Conservation (phyloP, 2,113 vertebrate genomes). For the Vulpes ferrilata region DNA sequence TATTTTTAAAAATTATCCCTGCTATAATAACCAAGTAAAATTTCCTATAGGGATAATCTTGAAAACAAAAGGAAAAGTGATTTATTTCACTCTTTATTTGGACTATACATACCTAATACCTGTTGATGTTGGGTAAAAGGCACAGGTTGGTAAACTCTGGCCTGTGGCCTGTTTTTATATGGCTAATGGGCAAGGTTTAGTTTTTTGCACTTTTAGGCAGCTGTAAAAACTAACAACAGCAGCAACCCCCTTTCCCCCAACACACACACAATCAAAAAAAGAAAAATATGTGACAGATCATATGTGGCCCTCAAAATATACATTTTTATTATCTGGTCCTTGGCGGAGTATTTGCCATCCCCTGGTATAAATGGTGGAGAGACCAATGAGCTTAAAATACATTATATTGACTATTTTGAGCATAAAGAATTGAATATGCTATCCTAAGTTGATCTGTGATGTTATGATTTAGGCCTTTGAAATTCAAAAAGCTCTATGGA, state of each 20-base stretch:
- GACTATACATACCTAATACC: neutral
- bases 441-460: neutral
- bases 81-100: neutral
- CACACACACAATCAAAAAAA: neutral
- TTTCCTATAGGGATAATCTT: conserved; percentile 4
- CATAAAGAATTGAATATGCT: neutral
- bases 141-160: neutral
- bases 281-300: neutral
- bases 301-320: neutral
- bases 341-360: neutral
- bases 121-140: neutral
- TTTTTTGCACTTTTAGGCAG: neutral
- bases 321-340: conserved; percentile 12
- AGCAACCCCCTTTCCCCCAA: neutral
- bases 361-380: neutral
- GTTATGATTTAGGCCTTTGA: neutral
- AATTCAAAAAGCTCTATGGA: neutral
- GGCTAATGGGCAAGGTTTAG: neutral
- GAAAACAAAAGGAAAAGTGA: neutral
- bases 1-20: neutral
- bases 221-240: neutral
- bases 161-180: neutral
- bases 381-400: neutral
- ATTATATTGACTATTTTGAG: neutral
- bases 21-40: neutral